These are phyloP conservation scores for Coilia nasus DNA, from an alignment of 2,797 vertebrate species.

Conservation along the genomic window DNA sequence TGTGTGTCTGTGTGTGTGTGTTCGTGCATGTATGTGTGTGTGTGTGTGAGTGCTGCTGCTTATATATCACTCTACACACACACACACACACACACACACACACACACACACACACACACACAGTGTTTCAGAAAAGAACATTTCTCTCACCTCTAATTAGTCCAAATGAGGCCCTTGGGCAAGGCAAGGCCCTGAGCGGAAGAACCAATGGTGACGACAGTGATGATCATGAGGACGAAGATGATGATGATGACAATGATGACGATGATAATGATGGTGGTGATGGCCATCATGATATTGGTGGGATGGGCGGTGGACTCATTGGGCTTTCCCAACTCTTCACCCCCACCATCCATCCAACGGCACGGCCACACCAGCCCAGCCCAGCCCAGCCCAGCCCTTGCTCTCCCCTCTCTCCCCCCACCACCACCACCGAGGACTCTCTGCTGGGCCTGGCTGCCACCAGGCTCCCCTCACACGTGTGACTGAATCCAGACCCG, in stretches of 20 bases:
- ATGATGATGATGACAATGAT: not conserved
- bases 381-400: not conserved
- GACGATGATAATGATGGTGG: not conserved
- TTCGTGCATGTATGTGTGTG: not conserved
- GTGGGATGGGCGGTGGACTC: not conserved
- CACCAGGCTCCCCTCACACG: conserved; percentile 27
- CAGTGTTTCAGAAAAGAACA: no score
- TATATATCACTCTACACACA: no score
- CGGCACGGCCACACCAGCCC: not conserved
- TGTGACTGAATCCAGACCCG: conserved; percentile 58
- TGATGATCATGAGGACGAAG: not conserved
- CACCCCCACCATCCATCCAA: not conserved
- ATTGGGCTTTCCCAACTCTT: not conserved
- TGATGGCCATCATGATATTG: not conserved
- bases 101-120: no score
- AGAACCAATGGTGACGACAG: not conserved
- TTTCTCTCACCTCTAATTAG: not conserved
- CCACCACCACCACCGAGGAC: not conserved
- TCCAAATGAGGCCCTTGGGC: not conserved
- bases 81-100: no score
- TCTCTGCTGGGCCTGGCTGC: conserved; percentile 20
- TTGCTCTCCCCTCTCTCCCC: not conserved
- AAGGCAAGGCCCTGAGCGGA: not conserved
- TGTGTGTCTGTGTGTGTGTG: conserved; percentile 12
- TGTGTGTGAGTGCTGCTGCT: not conserved